Percentiles rank a stretch among this genome's conserved stretches.
Evolutionary conservation across 2,797 vertebrate genomes (phyloP).

Genomic region (Phaenicophaeus curvirostris): DNA sequence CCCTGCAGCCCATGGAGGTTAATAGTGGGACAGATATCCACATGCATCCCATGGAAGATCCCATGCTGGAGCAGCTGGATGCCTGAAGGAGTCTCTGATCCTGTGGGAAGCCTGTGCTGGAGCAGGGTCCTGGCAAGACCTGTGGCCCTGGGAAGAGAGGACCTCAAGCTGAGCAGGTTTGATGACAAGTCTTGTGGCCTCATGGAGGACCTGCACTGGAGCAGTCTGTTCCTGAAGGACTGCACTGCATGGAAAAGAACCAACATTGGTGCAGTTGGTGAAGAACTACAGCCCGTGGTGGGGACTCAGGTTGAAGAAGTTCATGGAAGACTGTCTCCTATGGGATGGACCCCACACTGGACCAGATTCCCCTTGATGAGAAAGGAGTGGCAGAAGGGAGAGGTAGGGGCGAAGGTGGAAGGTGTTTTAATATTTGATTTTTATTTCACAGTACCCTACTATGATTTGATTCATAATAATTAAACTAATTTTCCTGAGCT

Average conservation of each 20-base stretch:
- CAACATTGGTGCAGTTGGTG: no score
- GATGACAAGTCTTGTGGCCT: not conserved
- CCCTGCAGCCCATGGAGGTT: not conserved
- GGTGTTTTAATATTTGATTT: not conserved
- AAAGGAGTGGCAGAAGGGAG: not conserved
- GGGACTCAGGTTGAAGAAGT: not conserved
- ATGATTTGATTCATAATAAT: not conserved
- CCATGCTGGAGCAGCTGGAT: not conserved
- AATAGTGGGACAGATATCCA: not conserved
- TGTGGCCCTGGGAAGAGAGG: not conserved
- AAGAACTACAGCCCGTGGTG: not conserved
- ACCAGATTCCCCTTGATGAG: not conserved
- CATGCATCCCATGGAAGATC: not conserved
- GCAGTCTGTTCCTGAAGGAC: no score
- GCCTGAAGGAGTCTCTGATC: not conserved
- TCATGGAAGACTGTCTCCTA: not conserved
- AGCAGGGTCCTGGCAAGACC: not conserved
- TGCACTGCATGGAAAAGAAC: no score
- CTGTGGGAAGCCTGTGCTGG: rapidly evolving
- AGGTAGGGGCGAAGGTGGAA: no score
- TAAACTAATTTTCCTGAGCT: not conserved
- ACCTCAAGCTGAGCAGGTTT: not conserved
- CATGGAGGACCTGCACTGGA: not conserved
- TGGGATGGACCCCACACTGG: not conserved
- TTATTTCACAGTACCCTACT: not conserved